Base-by-base conservation (phyloP, 2,888 invertebrate genomes). In the Erannis defoliaria region DNA sequence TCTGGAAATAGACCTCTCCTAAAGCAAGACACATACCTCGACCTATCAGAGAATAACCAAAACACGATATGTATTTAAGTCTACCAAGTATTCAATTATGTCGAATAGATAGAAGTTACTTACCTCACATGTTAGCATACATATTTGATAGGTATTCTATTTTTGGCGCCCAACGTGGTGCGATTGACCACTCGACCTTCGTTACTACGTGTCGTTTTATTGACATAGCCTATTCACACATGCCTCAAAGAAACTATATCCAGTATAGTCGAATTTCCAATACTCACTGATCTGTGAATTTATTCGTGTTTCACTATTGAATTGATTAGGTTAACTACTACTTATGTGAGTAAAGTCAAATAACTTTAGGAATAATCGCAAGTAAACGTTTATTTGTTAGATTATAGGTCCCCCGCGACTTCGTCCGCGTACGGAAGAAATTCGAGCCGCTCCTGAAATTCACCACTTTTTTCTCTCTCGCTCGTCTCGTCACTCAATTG, bases 191-290 rank as follows among this genome's bases (percentile, higher is more conserved):
- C 56, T 51, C 46, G 62, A 26, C 56, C 56, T 56, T 62, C 56
- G 53, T 56, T 57, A 53, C 53, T 62, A 42, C 37, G 40, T 33
- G 31, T 48, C 53, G 42, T 55, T 55, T 53, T 61, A 61, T 62
- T 62, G 56, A 62, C 62, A 57, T 62, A 42, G 33, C 53, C 48
- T 57, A 56, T 62, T 46, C 62, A 56, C 33, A 33, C 16, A 29
- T 14, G 23, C 37, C 55, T 42, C 19, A 33, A 56, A 61, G 45
- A 46, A 46, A 18, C 38, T 53, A 38, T 31, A 58, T 58, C 42
- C 48, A 42, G 23, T 33, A 55, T 55, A 31, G 37, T 61, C 29
- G 31, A 55, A 60, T 60, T 55, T 55, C 61, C 45, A 55, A 55
- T 50, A 37, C 33, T n/a, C 23, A 8, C 16, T 35, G 5, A 26